These are phyloP conservation scores for Anthrax anthrax DNA, from an alignment of 2,888 invertebrate genomes.

Conservation along the genomic window DNA sequence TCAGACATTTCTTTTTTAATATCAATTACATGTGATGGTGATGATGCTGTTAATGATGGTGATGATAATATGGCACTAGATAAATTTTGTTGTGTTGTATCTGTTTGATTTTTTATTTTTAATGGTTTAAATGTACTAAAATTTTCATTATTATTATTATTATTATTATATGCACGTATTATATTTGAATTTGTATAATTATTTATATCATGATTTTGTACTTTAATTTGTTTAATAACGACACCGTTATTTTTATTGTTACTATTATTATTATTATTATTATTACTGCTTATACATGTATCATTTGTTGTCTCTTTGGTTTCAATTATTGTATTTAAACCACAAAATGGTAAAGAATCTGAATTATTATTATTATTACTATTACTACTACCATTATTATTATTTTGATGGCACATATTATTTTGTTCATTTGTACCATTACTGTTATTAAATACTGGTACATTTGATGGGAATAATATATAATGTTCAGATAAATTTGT, in stretches of 20 bases:
- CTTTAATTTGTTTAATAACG: constrained; percentile 30
- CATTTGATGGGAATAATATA: constrained; percentile 33
- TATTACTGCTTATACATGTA: constrained; percentile 16
- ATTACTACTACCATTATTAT: constrained; percentile 12
- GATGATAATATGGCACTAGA: not conserved
- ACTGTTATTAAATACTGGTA: constrained; percentile 22
- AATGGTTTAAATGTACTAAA: constrained; percentile 3
- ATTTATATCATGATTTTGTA: constrained; percentile 24
- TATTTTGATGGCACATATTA: not conserved
- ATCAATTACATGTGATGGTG: not conserved
- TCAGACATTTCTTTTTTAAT: constrained; percentile 8
- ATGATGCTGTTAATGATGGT: not conserved
- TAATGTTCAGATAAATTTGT: constrained; percentile 25
- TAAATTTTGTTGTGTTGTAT: not conserved
- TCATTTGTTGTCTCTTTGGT: constrained; percentile 26
- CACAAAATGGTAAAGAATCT: constrained; percentile 20
- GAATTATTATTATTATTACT: constrained; percentile 18
- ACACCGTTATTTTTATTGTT: constrained; percentile 19
- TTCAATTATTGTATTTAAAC: constrained; percentile 32
- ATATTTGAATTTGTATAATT: constrained; percentile 15
- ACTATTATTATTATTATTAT: constrained; percentile 10
- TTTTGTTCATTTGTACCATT: too few relatives aligned
- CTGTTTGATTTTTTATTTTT: not conserved
- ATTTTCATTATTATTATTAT: not conserved
- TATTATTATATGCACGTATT: not conserved